Conservation (phyloP, 2,113 vertebrate species). For the Dasyprocta punctata region DNA sequence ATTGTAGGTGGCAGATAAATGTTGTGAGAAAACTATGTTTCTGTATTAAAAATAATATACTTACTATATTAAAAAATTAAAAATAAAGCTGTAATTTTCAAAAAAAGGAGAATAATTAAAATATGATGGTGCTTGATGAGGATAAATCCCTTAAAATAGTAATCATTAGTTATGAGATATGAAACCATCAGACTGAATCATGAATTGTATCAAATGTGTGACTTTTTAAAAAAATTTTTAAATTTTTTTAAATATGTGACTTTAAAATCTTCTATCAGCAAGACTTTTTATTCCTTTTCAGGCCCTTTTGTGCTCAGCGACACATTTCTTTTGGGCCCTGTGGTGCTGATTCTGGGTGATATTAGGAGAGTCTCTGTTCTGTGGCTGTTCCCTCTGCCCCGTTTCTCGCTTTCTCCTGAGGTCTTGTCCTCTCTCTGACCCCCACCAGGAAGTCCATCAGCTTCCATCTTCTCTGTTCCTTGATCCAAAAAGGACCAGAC, state of each 20-base stretch:
- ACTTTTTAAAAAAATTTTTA: too few relatives aligned
- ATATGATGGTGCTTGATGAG: background rate
- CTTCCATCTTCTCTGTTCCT: background rate
- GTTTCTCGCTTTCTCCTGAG: background rate
- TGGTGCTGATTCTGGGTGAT: background rate
- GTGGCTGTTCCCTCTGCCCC: accelerated
- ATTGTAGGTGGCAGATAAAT: background rate
- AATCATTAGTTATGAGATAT: background rate
- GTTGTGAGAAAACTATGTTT: background rate
- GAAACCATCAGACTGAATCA: background rate
- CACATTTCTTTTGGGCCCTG: background rate
- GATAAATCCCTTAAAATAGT: background rate
- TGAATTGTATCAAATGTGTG: background rate
- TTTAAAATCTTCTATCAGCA: background rate
- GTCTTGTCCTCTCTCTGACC: background rate
- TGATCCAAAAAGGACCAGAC: background rate
- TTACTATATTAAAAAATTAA: background rate
- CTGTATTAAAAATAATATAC: background rate
- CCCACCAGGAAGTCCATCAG: background rate
- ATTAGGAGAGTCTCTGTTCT: background rate
- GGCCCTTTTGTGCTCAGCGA: background rate
- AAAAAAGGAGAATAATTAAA: background rate
- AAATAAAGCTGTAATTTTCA: background rate
- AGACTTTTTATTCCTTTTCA: background rate
- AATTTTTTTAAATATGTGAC: background rate